Evolutionary conservation across 1,140 invertebrate species (phyloP), one percentile per base, ranked within the genome.

Genomic region (Telenomus remus): DNA sequence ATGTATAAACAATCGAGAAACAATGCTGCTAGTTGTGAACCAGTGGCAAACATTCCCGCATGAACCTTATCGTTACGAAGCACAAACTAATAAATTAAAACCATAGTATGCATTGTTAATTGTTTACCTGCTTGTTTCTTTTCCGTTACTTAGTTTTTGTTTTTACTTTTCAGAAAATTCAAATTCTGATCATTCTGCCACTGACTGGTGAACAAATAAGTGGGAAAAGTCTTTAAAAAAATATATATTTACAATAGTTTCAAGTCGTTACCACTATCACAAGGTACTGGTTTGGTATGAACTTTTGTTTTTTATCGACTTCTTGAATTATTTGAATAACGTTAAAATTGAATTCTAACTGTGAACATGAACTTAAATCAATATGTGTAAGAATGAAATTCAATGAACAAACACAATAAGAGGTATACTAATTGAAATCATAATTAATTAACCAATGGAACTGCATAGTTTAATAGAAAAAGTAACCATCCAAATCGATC

Each of bases 201-300:
- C 51, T 53, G 13, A 33, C 12, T 37, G 2, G 11, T 12, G 43
- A 39, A 8, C 15, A 16, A 11, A 6, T 13, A 11, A 55, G n/a
- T 35, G 5, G 8, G n/a, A 9, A 39, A 39, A 39, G n/a, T 11
- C n/a, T 39, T 11, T 39, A 39, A 9, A 47, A 33, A 57, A n/a
- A 35, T 44, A 63, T 46, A 49, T 55, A 65, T 65, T 19, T 66
- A 66, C 53, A 66, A 55, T 34, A 56, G 46, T 16, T 43, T 48
- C 12, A 53, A 50, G 47, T 48, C 43, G 5, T 39, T 12, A 57
- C n/a, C 19, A 5, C 8, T 13, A 49, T 66, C 53, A 57, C 54
- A 66, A 66, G 61, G 61, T 64, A 54, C 7, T 27, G 14, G 12
- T 61, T 61, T 50, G n/a, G 37, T 43, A 55, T 43, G 43, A 4